Percentiles rank a stretch among this genome's conserved stretches.
These are phyloP conservation scores for Whitmania pigra DNA, from an alignment of 1,140 invertebrate genomes.

Conservation along the genomic window DNA sequence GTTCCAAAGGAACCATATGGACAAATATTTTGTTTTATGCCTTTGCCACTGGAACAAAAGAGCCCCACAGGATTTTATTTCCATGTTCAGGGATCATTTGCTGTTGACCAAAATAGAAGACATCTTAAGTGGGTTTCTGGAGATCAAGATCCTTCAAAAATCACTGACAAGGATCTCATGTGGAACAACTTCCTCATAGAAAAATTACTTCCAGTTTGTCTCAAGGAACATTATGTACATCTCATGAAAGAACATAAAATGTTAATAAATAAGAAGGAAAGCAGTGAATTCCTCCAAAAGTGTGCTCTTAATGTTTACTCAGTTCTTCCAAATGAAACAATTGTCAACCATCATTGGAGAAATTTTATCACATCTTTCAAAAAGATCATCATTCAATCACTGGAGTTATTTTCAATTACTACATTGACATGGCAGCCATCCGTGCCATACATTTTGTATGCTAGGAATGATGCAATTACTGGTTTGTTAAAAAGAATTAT, in stretches of 20 bases:
- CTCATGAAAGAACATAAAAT: too few species aligned
- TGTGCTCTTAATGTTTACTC: background rate
- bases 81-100: constrained; percentile 23
- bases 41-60: constrained; percentile 21
- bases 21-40: constrained; percentile 25
- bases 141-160: constrained; percentile 3
- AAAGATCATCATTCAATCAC: too few species aligned
- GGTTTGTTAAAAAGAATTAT: too few species aligned
- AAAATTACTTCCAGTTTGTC: constrained; percentile 14
- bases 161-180: constrained; percentile 9
- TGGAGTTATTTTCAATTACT: too few species aligned
- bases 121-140: constrained; percentile 22
- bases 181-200: constrained; percentile 21
- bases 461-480: too few species aligned
- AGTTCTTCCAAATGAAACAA: background rate
- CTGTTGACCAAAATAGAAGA: constrained; percentile 19
- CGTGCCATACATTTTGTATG: too few species aligned
- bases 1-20: background rate
- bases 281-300: background rate
- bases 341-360: constrained; percentile 6
- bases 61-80: constrained; percentile 20
- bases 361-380: background rate
- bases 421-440: too few species aligned
- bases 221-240: background rate
- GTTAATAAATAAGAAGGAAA: background rate